Evolutionary conservation across 2,113 vertebrate species (phyloP).

Genomic region (Etia nguti): DNA sequence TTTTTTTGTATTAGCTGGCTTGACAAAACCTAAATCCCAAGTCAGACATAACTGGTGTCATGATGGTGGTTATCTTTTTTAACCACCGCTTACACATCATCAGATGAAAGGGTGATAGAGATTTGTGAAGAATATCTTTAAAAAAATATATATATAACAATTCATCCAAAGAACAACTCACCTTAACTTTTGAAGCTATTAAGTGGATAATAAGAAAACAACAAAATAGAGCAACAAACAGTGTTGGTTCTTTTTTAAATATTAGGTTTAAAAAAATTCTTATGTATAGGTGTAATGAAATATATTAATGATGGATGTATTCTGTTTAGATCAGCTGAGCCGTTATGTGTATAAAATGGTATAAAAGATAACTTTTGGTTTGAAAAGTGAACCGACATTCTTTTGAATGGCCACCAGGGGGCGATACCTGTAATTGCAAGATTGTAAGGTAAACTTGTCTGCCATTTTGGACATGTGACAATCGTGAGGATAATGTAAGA

Average conservation of each 20-base stretch:
- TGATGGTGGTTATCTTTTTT: background rate
- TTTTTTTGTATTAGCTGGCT: background rate
- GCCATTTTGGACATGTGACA: background rate
- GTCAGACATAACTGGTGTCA: background rate
- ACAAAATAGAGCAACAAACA: background rate
- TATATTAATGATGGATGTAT: background rate
- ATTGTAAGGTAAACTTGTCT: background rate
- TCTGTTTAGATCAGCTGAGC: background rate
- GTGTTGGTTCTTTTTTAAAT: background rate
- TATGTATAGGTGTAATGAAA: fast-evolving
- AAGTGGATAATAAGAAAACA: background rate
- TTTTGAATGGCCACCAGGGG: background rate
- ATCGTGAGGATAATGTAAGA: background rate
- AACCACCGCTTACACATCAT: background rate
- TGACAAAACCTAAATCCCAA: background rate
- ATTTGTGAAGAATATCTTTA: background rate
- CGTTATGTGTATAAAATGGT: background rate
- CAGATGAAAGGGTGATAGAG: background rate
- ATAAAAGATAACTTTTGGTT: background rate
- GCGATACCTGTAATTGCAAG: background rate
- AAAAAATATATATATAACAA: background rate
- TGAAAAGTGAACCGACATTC: fast-evolving
- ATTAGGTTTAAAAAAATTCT: background rate
- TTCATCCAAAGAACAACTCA: fast-evolving
- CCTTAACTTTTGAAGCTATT: background rate